A percentile compares a stretch with the other conserved stretches of the same genome.
phyloP scores from a whole-genome alignment of 1,140 invertebrate genomes.

The Drosophila punjabiensis region DNA sequence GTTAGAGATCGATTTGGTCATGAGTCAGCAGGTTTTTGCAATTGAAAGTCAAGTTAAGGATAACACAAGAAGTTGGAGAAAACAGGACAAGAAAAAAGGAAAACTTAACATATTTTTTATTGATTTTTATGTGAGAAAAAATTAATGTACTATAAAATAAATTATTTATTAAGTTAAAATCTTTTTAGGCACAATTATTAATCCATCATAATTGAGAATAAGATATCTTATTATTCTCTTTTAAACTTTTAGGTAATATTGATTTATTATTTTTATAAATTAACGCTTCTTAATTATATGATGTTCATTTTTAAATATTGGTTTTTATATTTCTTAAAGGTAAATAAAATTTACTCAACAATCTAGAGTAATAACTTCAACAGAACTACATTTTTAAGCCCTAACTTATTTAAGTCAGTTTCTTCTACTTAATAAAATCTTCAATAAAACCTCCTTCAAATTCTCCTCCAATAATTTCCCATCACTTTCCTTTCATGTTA shows the following conservation, averaged over 20 bases:
- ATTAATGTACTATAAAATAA: too few relatives aligned
- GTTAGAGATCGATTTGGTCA: constrained; percentile 26
- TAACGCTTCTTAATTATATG: too few relatives aligned
- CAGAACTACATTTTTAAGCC: not conserved
- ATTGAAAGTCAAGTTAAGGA: constrained; percentile 26
- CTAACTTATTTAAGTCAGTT: not conserved
- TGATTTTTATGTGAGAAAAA: not conserved
- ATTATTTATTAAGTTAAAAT: too few relatives aligned
- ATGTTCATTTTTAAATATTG: too few relatives aligned
- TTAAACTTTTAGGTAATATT: too few relatives aligned
- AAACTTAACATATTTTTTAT: not conserved
- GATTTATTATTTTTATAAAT: too few relatives aligned
- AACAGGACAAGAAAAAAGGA: not conserved
- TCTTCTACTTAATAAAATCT: not conserved
- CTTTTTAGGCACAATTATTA: too few relatives aligned
- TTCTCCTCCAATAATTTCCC: not conserved
- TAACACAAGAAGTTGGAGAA: not conserved
- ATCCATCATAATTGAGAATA: too few relatives aligned
- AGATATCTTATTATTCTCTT: too few relatives aligned
- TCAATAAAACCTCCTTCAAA: not conserved
- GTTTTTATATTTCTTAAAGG: too few relatives aligned
- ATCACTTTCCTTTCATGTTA: constrained; percentile 19
- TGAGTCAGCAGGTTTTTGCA: constrained; percentile 34
- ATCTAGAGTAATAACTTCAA: not conserved
- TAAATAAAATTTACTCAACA: too few relatives aligned